Base-by-base conservation (phyloP, 2,113 vertebrate genomes). In the Rafetus swinhoei region DNA sequence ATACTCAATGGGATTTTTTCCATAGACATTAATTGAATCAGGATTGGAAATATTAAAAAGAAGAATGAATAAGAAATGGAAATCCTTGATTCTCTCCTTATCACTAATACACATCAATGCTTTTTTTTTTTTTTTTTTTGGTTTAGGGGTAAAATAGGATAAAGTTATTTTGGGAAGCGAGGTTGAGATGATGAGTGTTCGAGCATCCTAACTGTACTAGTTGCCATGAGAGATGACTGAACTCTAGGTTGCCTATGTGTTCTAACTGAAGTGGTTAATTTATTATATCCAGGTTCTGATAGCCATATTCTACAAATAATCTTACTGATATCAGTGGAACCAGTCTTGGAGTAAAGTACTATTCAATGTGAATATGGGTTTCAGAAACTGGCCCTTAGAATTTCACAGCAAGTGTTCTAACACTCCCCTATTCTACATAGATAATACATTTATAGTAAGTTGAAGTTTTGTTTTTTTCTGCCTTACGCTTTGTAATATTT, bases 11-110 rank as follows among this genome's bases (percentile, higher is more conserved):
- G 50, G 93, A 13, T 81, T 19, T 82, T 89, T 87, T 65, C 0
- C 1, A 86, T 84, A 86, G 69, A 54, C 88, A 25, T 60, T 93
- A 93, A 88, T 89, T 79, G 80, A 87, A 85, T 94, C 89, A 81
- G 53, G 14, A 90, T 89, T 6, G 2, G 39, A 76, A 22, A n/a
- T 79, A 84, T 87, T 59, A 93, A 91, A 27, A 89, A 45, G 22
- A 76, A 45, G 4, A 45, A 13, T 22, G 45, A 22, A 45, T 24
- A 72, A 69, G 65, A n/a, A 72, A 72, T 35, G 65, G 32, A 72
- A 21, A 72, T 72, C 65, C n/a, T 21, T 35, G 65, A 72, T 72
- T 24, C 22, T 50, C 6, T 76, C 18, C 1, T 90, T 92, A 35
- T 82, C n/a, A 81, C 93, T 90, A 89, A 89, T 25, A 16, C 45